Percentiles rank a stretch among this genome's conserved stretches.
Evolutionary conservation across 37 sponge, comb jelly and placozoan species (phyloP).

Genomic region (Haliclona indistincta): DNA sequence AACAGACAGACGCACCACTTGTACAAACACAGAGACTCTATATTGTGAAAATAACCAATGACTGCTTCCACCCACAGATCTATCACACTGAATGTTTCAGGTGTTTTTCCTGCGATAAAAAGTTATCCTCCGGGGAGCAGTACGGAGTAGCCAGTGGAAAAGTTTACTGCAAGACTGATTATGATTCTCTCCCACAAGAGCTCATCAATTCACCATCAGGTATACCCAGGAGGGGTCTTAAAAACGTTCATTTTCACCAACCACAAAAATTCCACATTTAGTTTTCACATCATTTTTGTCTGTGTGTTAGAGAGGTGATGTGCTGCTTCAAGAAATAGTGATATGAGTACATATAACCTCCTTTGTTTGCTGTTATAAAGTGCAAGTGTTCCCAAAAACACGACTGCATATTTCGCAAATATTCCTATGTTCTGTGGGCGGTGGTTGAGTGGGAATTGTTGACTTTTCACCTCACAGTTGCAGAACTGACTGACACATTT

Average conservation of each 20-base stretch:
- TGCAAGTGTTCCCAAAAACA: too few relatives aligned
- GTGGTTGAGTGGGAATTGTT: too few relatives aligned
- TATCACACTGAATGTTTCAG: constrained; percentile 80
- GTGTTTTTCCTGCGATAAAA: constrained; percentile 60
- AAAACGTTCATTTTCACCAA: too few relatives aligned
- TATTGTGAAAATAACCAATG: too few relatives aligned
- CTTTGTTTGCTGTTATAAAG: too few relatives aligned
- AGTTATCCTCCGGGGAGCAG: constrained; percentile 63
- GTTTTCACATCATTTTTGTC: background rate
- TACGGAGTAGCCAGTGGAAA: constrained; percentile 43
- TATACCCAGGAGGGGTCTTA: background rate
- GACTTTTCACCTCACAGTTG: too few relatives aligned
- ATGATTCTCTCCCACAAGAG: constrained; percentile 20
- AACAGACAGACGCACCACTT: too few relatives aligned
- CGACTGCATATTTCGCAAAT: too few relatives aligned
- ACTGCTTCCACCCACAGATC: constrained; percentile 34
- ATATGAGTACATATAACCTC: background rate
- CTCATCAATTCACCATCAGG: constrained; percentile 8
- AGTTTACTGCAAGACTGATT: constrained; percentile 59
- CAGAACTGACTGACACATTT: too few relatives aligned
- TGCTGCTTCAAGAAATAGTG: background rate
- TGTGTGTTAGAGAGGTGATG: constrained; percentile 7
- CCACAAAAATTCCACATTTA: too few relatives aligned
- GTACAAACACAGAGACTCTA: background rate
- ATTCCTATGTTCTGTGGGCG: too few relatives aligned